Evolutionary conservation across 1,140 invertebrate species (phyloP), one percentile per base, ranked within the genome.

Genomic region (Pissodes strobi): DNA sequence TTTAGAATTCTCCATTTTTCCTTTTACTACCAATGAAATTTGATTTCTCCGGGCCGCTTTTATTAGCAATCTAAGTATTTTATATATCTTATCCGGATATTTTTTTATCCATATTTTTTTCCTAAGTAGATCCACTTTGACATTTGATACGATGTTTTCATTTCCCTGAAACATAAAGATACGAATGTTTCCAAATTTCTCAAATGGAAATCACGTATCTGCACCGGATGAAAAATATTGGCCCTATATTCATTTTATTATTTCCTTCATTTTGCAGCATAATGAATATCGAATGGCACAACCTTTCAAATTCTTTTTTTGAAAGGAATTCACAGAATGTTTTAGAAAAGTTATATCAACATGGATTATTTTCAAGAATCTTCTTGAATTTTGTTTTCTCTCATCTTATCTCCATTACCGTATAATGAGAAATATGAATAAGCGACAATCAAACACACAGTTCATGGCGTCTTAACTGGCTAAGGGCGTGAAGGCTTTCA

Each of bases 51-150:
- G 38, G 52, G 46, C 23, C 41, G 37, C 49, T 64, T 56, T 64
- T 64, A 64, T 57, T 64, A 64, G 57, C 43, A 64, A 57, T 38
- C 21, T 51, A 57, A 58, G 45, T 64, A 64, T 64, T 64, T 64
- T 64, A 64, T 64, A 51, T 63, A 15, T 18, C 60, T 63, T 63
- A 63, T 63, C 60, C 25, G 60, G 51, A 38, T 53, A 55, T 63
- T 55, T 53, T 55, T 53, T 39, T 25, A 25, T 25, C 15, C 37
- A 53, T 61, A 51, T 63, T 63, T 63, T 57, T 63, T 63, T 53
- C 22, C n/a, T 22, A 41, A 63, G 34, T 27, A 39, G 41, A 55
- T 63, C 49, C 60, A 48, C 39, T 46, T 45, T 39, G 49, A 19
- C 53, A 53, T 53, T 63, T 49, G 60, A 63, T 55, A 55, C 51